A percentile compares a stretch with the other conserved stretches of the same genome.
These are phyloP conservation scores for Xiphorhynchus erythropygius DNA, from an alignment of 2,797 vertebrate species.

Conservation along the genomic window DNA sequence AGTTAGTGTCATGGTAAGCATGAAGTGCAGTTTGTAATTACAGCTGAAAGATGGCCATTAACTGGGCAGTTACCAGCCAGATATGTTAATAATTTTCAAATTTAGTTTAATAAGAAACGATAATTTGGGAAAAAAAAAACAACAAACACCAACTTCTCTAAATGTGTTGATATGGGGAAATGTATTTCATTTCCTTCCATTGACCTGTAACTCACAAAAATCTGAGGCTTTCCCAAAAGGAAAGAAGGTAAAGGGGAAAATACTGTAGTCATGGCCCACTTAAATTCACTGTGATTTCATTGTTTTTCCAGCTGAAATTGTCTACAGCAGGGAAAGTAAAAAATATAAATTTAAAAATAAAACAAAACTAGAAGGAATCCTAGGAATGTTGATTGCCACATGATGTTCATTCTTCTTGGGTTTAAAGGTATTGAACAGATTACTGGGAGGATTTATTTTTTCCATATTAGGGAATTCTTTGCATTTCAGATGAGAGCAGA, in stretches of 20 bases:
- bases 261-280: not conserved
- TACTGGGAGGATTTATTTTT: constrained; percentile 13
- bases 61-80: not conserved
- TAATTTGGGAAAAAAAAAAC: not conserved
- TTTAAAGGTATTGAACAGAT: constrained; percentile 24
- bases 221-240: not conserved
- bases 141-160: not conserved
- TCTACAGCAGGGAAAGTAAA: not conserved
- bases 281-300: not conserved
- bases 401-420: not conserved
- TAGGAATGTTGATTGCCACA: not conserved
- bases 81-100: not conserved
- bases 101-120: not conserved
- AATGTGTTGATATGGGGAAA: not conserved
- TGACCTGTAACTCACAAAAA: not conserved
- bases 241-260: not conserved
- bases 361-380: not conserved
- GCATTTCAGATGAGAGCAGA: constrained; percentile 31
- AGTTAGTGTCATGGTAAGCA: not conserved
- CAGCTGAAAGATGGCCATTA: not conserved
- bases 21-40: not conserved
- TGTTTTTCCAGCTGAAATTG: not conserved
- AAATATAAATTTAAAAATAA: not conserved
- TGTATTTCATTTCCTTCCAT: not conserved
- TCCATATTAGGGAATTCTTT: constrained; percentile 37